Evolutionary conservation across 2,113 vertebrate genomes (phyloP).

Genomic region (Corynorhinus townsendii): DNA sequence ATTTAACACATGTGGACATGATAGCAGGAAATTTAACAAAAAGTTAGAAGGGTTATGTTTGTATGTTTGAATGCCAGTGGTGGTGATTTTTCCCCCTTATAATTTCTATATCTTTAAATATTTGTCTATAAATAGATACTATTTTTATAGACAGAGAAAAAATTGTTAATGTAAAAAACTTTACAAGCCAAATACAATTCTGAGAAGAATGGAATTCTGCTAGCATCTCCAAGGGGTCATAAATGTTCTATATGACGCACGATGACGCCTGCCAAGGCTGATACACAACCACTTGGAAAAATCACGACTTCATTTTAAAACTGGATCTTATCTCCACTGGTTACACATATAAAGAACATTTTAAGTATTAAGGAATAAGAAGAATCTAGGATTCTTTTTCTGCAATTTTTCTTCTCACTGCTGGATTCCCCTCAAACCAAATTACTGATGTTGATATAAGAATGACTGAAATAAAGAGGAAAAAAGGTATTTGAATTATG

Average conservation of each 20-base stretch:
- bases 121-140: neutral
- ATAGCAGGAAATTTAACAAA: neutral
- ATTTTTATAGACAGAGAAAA: constrained; percentile 35
- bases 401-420: constrained; percentile 5
- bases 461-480: neutral
- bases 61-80: neutral
- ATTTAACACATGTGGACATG: neutral
- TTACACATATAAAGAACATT: constrained; percentile 4
- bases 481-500: neutral
- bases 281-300: neutral
- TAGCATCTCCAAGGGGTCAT: neutral
- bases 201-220: neutral
- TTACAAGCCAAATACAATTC: constrained; percentile 24
- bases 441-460: neutral
- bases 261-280: neutral
- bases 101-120: constrained; percentile 36
- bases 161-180: constrained; percentile 14
- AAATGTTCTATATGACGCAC: neutral
- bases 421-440: neutral
- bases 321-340: constrained; percentile 29
- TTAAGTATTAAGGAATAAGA: constrained; percentile 8
- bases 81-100: neutral
- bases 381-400: constrained; percentile 7
- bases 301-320: constrained; percentile 57
- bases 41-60: neutral